Base-by-base conservation (phyloP, 2,113 vertebrate genomes). In the Tenebrosternarchus preto region DNA sequence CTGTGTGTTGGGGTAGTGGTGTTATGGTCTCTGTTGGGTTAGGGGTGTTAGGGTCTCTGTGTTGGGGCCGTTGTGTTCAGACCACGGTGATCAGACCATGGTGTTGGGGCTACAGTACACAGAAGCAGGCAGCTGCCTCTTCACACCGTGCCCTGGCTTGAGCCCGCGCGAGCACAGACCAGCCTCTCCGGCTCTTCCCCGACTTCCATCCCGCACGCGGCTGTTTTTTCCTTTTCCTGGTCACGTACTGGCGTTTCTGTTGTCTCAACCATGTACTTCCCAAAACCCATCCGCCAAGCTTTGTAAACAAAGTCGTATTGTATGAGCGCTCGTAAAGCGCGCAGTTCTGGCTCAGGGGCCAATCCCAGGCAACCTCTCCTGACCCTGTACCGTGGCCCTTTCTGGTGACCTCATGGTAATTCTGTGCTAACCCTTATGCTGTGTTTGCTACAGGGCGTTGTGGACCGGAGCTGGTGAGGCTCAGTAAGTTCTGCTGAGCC, bases 171-270 rank as follows among this genome's bases (percentile, higher is more conserved):
- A 55, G 17, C 60, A 46, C 63, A 68, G 20, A 36, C 36, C 25
- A 46, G 61, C 74, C 77, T 55, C 64, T 59, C 76, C 69, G 60
- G 24, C 43, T 73, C 56, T 74, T 50, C 20, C 50, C 25, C 29
- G 25, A 11, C 29, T n/a, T 76, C 39, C 64, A 68, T 31, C 39
- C 63, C 57, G 24, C 39, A 31, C 29, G 24, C 33, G 73, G 56
- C 50, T 73, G 61, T 73, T 73, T 82, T 78, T 73, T 82, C 74
- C 46, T 55, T 82, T 77, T 80, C 78, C 78, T 73, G 78, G 59
- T 80, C 78, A 80, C 70, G 78, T 80, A 80, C 31, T 80, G 25
- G 57, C 72, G 27, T 29, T n/a, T 12, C 22, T 74, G 27, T 46
- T 73, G 59, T 69, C 19, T 78, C 76, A 78, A 67, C 16, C 36